Evolutionary conservation across 2,888 invertebrate species (phyloP).

Genomic region (Scaptomyza tumidula): DNA sequence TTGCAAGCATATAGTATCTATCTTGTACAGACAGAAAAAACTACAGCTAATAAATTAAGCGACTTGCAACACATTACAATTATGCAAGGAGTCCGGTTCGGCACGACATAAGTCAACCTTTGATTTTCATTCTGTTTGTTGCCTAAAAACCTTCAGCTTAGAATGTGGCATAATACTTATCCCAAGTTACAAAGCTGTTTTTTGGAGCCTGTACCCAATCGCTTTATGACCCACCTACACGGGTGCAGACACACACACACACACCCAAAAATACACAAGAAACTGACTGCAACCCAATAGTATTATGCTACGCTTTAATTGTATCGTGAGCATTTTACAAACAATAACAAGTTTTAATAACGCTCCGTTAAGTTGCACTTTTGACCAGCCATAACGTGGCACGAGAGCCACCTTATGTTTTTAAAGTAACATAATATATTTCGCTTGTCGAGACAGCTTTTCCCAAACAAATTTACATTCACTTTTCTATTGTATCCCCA

Average conservation of each 20-base stretch:
- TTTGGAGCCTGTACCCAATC: conserved; percentile 1
- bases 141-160: conserved; percentile 17
- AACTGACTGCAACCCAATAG: conserved; percentile 8
- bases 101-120: conserved; percentile 39
- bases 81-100: conserved; percentile 29
- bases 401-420: conserved; percentile 34
- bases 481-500: conserved; percentile 55
- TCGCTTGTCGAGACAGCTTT: conserved; percentile 36
- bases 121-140: conserved; percentile 13
- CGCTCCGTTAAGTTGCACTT: conserved; percentile 52
- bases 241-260: not conserved
- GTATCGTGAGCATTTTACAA: conserved; percentile 45
- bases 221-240: conserved; percentile 35
- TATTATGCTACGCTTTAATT: conserved; percentile 39
- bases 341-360: conserved; percentile 38
- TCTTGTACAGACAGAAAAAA: conserved; percentile 26
- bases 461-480: conserved; percentile 55
- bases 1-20: conserved; percentile 15
- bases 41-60: conserved; percentile 43
- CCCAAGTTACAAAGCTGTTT: conserved; percentile 7
- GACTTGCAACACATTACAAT: conserved; percentile 41
- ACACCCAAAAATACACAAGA: not conserved
- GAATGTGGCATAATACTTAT: conserved; percentile 25
- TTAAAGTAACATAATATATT: conserved; percentile 35
- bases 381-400: conserved; percentile 51